These are phyloP conservation scores for Holotrichia oblita DNA, from an alignment of 1,140 invertebrate genomes.

Conservation along the genomic window DNA sequence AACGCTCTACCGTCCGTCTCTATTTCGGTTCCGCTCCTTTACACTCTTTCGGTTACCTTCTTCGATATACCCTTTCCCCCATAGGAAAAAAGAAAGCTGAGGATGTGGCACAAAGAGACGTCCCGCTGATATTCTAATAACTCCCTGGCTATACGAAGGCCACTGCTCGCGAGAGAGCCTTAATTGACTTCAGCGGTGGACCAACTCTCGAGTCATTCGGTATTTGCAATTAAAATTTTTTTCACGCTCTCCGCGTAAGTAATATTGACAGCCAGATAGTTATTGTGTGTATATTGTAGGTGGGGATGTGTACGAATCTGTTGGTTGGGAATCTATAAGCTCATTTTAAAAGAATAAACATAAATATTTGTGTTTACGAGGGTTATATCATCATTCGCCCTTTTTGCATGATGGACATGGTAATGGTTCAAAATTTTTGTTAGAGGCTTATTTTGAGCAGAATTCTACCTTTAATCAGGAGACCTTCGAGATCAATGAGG, in stretches of 20 bases:
- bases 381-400: too few species aligned
- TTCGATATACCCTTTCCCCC: neutral
- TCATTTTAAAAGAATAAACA: too few species aligned
- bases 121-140: slow-evolving; percentile 17
- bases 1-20: neutral
- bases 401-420: too few species aligned
- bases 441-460: too few species aligned
- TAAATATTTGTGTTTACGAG: too few species aligned
- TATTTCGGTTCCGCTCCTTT: neutral
- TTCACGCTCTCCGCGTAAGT: neutral
- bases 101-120: slow-evolving; percentile 2
- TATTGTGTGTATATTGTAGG: too few species aligned
- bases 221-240: slow-evolving; percentile 22
- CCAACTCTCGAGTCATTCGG: neutral
- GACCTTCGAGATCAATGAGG: too few species aligned
- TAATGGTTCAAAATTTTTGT: too few species aligned
- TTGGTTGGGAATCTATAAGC: too few species aligned
- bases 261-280: too few species aligned
- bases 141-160: slow-evolving; percentile 19
- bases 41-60: neutral
- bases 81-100: neutral
- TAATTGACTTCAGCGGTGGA: slow-evolving; percentile 11
- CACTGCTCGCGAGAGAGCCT: neutral
- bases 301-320: too few species aligned
- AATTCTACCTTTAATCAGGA: too few species aligned